Evolutionary conservation across 2,113 vertebrate genomes (phyloP).

Genomic region (Engraulis encrasicolus): DNA sequence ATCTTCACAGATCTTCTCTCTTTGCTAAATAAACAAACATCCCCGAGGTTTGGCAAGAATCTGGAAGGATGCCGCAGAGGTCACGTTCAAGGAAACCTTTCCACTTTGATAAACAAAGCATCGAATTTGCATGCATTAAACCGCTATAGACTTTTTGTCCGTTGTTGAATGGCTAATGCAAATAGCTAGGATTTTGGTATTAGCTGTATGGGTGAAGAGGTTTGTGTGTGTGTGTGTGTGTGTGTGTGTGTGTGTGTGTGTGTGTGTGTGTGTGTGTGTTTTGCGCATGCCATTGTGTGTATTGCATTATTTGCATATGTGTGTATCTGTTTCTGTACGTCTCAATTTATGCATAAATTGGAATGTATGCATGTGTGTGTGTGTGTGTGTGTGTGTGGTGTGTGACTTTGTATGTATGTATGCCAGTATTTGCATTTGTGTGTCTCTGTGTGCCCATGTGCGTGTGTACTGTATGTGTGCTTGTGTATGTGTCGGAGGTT

Average conservation of each 20-base stretch:
- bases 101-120: constrained; percentile 71
- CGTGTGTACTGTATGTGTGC: constrained; percentile 38
- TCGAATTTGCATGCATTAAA: constrained; percentile 75
- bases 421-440: too few relatives aligned
- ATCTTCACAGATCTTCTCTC: too few relatives aligned
- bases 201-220: constrained; percentile 66
- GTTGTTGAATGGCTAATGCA: constrained; percentile 53
- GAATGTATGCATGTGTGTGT: background rate
- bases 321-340: background rate
- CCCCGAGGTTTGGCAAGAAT: background rate
- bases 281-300: too few relatives aligned
- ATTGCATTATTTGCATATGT: background rate
- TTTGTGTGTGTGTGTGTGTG: constrained; percentile 41
- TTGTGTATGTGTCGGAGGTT: constrained; percentile 67
- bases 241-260: constrained; percentile 2
- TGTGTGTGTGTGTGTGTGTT: background rate
- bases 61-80: background rate
- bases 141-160: constrained; percentile 58
- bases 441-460: background rate
- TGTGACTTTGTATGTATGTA: background rate
- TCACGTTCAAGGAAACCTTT: constrained; percentile 48
- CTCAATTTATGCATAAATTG: background rate
- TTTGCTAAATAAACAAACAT: background rate
- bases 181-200: constrained; percentile 60
- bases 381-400: too few relatives aligned